Base-by-base conservation (phyloP, 2,797 vertebrate species). In the Rhynchotus rufescens region DNA sequence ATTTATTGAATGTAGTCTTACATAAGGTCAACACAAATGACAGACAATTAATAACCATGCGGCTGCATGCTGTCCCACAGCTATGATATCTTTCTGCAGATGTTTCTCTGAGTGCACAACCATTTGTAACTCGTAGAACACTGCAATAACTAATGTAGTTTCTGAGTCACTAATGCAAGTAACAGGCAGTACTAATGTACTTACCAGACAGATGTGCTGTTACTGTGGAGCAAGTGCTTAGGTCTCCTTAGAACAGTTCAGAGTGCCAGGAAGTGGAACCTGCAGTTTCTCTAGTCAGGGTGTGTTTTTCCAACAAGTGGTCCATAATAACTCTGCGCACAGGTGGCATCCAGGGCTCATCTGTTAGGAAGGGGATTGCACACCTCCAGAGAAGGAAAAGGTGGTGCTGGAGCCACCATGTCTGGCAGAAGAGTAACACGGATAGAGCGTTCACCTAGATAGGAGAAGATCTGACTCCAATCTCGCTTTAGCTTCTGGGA, bases 1-100 rank as follows among this genome's bases (percentile, higher is more conserved):
- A 86, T 86, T 93, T 74, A 64, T 21, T 25, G 57, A 54, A 72
- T 30, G 34, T 15, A 38, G 75, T 32, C 78, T 69, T 42, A 59
- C 1, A 0, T n/a, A 32, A 69, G 42, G 67, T 73, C 84, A 67
- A 71, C 20, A 9, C 11, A 52, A 88, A 69, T 0, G 2, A n/a
- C 10, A 59, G 59, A 42, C 20, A 40, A 36, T 38, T 34, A 71
- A 19, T 17, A 59, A 57, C 34, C 0, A 0, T n/a, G 66, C 38
- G 15, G 32, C 42, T 44, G 60, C 57, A 15, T 14, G 68, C 25
- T 40, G 32, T 72, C 56, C 73, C 7, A 1, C 3, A 17, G 79
- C 30, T 60, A 5, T 23, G 40, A 49, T 54, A n/a, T 16, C n/a
- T n/a, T 86, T 59, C 75, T 3, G 1, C 34, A 76, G 71, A 56